Conservation (phyloP, 2,797 vertebrate species). For the Uromys caudimaculatus region DNA sequence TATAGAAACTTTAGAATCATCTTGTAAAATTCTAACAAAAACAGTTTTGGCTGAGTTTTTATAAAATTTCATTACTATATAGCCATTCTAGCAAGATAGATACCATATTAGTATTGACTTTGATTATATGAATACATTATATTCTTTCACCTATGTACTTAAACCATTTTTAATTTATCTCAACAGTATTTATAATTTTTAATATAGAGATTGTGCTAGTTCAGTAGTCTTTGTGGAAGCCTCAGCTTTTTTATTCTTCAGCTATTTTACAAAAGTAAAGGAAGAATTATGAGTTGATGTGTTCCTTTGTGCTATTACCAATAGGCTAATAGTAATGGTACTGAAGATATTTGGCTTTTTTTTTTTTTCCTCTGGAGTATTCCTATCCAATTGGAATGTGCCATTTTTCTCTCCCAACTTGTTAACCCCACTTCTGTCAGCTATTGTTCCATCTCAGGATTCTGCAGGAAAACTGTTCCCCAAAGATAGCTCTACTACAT, state of each 20-base stretch:
- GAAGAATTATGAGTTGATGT: not conserved
- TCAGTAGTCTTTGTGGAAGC: not conserved
- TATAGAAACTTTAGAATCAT: constrained; percentile 17
- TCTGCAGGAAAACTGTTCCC: not conserved
- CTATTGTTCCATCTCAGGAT: not conserved
- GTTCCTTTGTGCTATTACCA: not conserved
- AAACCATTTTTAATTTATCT: constrained; percentile 7
- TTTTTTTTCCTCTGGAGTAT: not conserved
- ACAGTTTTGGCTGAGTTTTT: not conserved
- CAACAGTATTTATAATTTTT: constrained; percentile 3
- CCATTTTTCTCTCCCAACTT: not conserved
- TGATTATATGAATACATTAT: not conserved
- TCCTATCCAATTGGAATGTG: not conserved
- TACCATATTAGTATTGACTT: not conserved
- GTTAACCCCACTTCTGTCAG: not conserved
- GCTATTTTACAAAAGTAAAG: not conserved
- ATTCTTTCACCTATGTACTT: not conserved
- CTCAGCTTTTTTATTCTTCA: not conserved
- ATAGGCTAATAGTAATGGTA: not conserved
- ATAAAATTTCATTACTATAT: not conserved
- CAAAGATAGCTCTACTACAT: not conserved
- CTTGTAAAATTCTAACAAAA: not conserved
- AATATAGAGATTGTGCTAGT: not conserved
- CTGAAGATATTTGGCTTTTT: not conserved
- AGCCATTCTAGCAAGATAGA: not conserved